A percentile compares a stretch with the other conserved stretches of the same genome.
Evolutionary conservation across 2,113 vertebrate species (phyloP).

Genomic region (Galemys pyrenaicus): DNA sequence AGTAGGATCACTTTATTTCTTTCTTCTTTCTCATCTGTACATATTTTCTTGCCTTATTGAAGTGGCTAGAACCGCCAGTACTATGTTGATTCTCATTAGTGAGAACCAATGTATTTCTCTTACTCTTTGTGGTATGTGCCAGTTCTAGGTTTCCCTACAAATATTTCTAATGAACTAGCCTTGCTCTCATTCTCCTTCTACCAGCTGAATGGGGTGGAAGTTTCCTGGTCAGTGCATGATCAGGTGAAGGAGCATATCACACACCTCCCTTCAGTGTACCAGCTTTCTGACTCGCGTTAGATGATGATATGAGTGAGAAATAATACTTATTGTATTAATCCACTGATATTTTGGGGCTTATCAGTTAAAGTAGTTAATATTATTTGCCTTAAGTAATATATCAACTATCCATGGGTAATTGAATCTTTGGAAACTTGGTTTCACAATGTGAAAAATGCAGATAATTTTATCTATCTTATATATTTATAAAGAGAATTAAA

Average conservation of each 20-base stretch:
- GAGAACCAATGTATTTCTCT: not conserved
- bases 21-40: not conserved
- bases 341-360: slow-evolving; percentile 6
- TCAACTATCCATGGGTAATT: not conserved
- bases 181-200: not conserved
- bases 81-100: not conserved
- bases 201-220: not conserved
- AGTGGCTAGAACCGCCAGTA: not conserved
- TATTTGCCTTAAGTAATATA: not conserved
- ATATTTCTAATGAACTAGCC: not conserved
- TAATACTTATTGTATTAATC: not conserved
- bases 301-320: not conserved
- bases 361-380: not conserved
- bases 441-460: not conserved
- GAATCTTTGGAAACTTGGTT: not conserved
- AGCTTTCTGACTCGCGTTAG: not conserved
- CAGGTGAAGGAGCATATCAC: not conserved
- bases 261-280: no score
- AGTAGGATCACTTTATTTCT: not conserved
- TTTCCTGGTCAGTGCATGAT: not conserved
- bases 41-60: not conserved
- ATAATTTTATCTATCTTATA: not conserved
- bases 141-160: not conserved
- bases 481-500: slow-evolving; percentile 34
- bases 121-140: not conserved